A percentile compares a stretch with the other conserved stretches of the same genome.
Evolutionary conservation across 2,113 vertebrate genomes (phyloP).

Genomic region (Gavialis gangeticus): DNA sequence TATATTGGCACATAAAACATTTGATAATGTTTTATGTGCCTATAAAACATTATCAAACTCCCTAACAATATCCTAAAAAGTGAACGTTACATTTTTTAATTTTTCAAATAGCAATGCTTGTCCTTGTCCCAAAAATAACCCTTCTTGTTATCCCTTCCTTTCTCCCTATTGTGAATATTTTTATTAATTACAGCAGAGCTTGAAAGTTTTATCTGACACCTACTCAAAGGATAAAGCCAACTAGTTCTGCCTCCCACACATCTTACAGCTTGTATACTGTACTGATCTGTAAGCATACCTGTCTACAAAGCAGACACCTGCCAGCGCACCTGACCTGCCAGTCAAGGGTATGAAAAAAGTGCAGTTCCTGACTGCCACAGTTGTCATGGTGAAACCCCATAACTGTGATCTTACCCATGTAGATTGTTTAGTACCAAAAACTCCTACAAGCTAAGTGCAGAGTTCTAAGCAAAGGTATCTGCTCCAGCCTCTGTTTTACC

Average conservation of each 20-base stretch:
- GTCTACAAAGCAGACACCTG: not conserved
- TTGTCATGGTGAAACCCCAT: not conserved
- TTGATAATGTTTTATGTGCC: too few species aligned
- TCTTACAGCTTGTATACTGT: not conserved
- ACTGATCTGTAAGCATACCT: not conserved
- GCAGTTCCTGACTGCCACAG: not conserved
- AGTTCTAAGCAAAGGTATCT: not conserved
- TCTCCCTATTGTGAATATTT: not conserved
- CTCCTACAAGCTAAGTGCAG: fast-evolving
- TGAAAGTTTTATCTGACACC: not conserved
- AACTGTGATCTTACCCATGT: not conserved
- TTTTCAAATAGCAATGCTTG: not conserved
- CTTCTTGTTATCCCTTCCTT: not conserved
- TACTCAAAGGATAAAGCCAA: not conserved
- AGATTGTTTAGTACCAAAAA: not conserved
- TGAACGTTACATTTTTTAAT: not conserved
- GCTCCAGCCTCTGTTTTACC: not conserved
- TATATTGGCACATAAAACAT: too few species aligned
- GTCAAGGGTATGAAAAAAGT: not conserved
- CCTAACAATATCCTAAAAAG: not conserved
- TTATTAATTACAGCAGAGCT: not conserved
- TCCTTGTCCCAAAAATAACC: not conserved
- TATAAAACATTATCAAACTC: not conserved
- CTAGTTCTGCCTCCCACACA: not conserved
- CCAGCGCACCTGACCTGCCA: not conserved